These are phyloP conservation scores for Lytechinus pictus DNA, from an alignment of 35 echinoderm and acorn worm species.

Conservation along the genomic window DNA sequence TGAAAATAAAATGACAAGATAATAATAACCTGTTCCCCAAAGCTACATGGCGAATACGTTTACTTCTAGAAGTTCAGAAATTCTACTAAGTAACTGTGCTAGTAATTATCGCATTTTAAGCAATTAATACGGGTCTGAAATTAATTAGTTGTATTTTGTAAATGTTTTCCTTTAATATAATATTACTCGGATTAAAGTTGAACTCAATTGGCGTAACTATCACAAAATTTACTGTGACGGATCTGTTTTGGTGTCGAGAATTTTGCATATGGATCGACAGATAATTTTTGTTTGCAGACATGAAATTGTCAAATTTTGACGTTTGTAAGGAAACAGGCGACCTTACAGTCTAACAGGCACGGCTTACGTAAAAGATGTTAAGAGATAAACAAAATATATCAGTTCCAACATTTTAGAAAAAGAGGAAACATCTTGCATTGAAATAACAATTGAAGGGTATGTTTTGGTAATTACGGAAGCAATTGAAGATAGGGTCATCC, in stretches of 20 bases:
- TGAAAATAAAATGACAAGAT: no score
- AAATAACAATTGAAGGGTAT: neutral
- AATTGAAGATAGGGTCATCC: neutral
- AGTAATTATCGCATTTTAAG: no score
- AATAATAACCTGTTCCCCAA: no score
- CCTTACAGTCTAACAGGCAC: neutral
- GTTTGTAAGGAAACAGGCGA: neutral
- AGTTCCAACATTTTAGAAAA: neutral
- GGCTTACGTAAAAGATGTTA: neutral
- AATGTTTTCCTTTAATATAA: no score
- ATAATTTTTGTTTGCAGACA: neutral
- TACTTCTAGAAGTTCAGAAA: no score
- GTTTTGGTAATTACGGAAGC: constrained; percentile 17
- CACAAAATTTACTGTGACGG: no score
- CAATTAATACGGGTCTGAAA: no score
- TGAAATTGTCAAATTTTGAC: neutral
- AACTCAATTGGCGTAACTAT: no score
- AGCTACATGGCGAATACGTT: no score
- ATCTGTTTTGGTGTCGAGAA: neutral
- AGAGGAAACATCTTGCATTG: neutral
- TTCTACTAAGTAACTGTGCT: no score
- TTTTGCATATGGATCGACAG: neutral
- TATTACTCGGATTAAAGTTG: no score
- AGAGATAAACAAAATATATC: constrained; percentile 4
- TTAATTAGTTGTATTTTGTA: no score